These are phyloP conservation scores for Stichodactyla mertensii DNA, from an alignment of 64 coral and sea anemone genomes.

Conservation along the genomic window DNA sequence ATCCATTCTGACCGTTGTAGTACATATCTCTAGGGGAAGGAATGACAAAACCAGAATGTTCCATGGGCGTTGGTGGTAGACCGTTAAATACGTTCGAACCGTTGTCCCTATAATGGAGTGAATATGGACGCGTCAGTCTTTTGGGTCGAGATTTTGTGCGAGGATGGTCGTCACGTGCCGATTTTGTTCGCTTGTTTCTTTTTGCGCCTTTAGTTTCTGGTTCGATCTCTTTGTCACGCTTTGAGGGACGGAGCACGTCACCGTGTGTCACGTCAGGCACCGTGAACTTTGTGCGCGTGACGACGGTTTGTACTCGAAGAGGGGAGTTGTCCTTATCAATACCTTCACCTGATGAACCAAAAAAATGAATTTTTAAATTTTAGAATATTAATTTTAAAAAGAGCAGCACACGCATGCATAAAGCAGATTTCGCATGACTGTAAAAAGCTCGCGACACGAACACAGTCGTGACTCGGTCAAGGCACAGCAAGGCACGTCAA, in stretches of 20 bases:
- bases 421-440: too few species aligned
- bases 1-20: slow-evolving; percentile 55
- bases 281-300: slow-evolving; percentile 94
- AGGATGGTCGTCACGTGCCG: slow-evolving; percentile 44
- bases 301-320: slow-evolving; percentile 83
- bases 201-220: slow-evolving; percentile 19
- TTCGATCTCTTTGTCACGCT: slow-evolving; percentile 39
- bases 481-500: too few species aligned
- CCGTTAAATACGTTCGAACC: slow-evolving; percentile 20
- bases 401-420: too few species aligned
- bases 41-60: slow-evolving; percentile 49
- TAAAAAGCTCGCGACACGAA: too few species aligned
- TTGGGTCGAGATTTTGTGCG: slow-evolving; percentile 55
- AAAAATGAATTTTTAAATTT: not conserved
- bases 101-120: not conserved
- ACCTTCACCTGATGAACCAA: slow-evolving; percentile 51
- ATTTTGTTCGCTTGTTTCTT: slow-evolving; percentile 62
- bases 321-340: slow-evolving; percentile 83
- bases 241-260: slow-evolving; percentile 27
- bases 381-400: not conserved
- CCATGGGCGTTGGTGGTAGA: slow-evolving; percentile 77
- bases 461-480: too few species aligned
- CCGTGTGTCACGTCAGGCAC: slow-evolving; percentile 72
- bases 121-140: slow-evolving; percentile 44
- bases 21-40: slow-evolving; percentile 58